Conservation (phyloP, 2,797 vertebrate species). For the Kryptolebias ocellatus region DNA sequence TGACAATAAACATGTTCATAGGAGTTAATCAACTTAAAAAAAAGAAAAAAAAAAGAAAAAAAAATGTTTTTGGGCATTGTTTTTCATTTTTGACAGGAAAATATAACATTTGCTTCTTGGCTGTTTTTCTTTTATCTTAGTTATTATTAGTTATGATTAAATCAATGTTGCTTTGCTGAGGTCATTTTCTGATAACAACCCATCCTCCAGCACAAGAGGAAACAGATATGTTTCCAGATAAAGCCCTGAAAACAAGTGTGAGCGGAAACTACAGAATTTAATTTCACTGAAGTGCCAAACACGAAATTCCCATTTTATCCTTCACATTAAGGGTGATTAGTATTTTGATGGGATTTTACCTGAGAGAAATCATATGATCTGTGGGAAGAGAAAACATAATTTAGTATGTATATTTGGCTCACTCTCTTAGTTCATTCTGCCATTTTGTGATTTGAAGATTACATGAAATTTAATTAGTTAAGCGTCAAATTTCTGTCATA, state of each 20-base stretch:
- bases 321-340: slow-evolving; percentile 28
- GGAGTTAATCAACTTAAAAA: slow-evolving; percentile 15
- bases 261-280: not conserved
- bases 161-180: not conserved
- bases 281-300: slow-evolving; percentile 8
- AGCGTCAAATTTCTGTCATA: not conserved
- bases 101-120: not conserved
- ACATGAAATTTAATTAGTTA: not conserved
- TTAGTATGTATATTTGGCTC: slow-evolving; percentile 22
- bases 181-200: slow-evolving; percentile 8
- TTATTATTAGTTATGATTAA: slow-evolving; percentile 24
- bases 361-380: slow-evolving; percentile 34
- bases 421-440: slow-evolving; percentile 15
- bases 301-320: slow-evolving; percentile 18
- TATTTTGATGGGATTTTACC: slow-evolving; percentile 40
- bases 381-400: slow-evolving; percentile 15
- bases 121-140: slow-evolving; percentile 15
- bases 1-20: slow-evolving; percentile 13
- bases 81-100: slow-evolving; percentile 13
- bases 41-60: slow-evolving; percentile 12
- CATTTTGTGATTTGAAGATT: slow-evolving; percentile 17
- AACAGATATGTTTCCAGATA: slow-evolving; percentile 7
- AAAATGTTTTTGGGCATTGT: not conserved
- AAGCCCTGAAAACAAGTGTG: not conserved
- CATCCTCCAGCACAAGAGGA: slow-evolving; percentile 5